These are phyloP conservation scores for Dendronephthya gigantea DNA, from an alignment of 64 coral and sea anemone genomes.

Conservation along the genomic window DNA sequence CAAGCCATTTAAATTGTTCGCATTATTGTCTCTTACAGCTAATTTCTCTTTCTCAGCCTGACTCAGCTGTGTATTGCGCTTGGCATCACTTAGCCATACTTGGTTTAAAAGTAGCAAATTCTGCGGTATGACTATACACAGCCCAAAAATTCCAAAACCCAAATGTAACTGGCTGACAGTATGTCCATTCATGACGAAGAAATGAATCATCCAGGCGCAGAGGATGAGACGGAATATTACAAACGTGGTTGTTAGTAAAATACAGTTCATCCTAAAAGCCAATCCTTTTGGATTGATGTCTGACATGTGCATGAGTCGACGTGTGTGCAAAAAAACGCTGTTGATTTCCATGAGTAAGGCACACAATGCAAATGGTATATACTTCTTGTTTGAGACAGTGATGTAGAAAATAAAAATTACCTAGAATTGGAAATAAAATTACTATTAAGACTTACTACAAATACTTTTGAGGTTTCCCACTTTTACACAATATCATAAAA, in stretches of 20 bases:
- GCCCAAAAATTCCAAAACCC: conserved; percentile 41
- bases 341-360: conserved; percentile 78
- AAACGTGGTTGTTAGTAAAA: conserved; percentile 62
- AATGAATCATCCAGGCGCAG: conserved; percentile 61
- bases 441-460: too few species aligned
- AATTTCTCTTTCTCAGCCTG: background rate
- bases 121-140: conserved; percentile 35
- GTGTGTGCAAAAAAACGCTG: conserved; percentile 69
- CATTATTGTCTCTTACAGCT: background rate
- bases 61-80: background rate
- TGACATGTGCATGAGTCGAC: conserved; percentile 54
- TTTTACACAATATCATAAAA: too few species aligned
- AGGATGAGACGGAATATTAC: conserved; percentile 66
- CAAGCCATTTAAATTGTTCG: background rate
- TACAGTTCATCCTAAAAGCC: conserved; percentile 45
- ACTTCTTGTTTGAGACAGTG: conserved; percentile 38
- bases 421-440: too few species aligned
- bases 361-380: conserved; percentile 56
- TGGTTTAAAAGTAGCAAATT: conserved; percentile 54
- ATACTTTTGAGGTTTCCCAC: too few species aligned
- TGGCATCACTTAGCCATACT: conserved; percentile 41
- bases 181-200: conserved; percentile 50
- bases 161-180: conserved; percentile 42
- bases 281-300: conserved; percentile 44
- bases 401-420: conserved; percentile 52